phyloP scores from a whole-genome alignment of 2,888 invertebrate species.

The Drosophila melanosoma region DNA sequence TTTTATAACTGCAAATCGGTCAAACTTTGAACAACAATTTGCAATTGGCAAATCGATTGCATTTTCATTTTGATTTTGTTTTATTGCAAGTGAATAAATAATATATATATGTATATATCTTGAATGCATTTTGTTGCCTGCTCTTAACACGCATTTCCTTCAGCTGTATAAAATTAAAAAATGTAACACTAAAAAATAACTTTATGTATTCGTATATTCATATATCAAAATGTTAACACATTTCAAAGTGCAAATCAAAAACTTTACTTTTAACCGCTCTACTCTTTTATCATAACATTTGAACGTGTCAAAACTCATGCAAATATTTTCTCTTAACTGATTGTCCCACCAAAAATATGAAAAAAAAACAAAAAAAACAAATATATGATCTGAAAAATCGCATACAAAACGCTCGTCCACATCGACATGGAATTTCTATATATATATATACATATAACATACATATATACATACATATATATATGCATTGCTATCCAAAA shows the following conservation, averaged over 20 bases:
- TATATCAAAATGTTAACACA: slow-evolving; percentile 46
- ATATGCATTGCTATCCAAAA: slow-evolving; percentile 59
- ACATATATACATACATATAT: slow-evolving; percentile 52
- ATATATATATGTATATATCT: slow-evolving; percentile 17
- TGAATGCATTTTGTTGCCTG: slow-evolving; percentile 49
- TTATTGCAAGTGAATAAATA: slow-evolving; percentile 24
- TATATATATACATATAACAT: slow-evolving; percentile 46
- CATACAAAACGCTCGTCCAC: slow-evolving; percentile 79
- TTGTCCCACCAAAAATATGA: slow-evolving; percentile 63
- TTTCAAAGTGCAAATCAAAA: slow-evolving; percentile 55
- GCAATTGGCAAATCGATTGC: slow-evolving; percentile 53
- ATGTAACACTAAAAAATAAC: slow-evolving; percentile 8
- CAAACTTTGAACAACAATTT: slow-evolving; percentile 31
- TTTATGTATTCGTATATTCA: slow-evolving; percentile 35
- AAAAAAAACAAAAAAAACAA: slow-evolving; percentile 35
- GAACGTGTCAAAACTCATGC: slow-evolving; percentile 78
- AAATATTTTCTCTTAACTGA: slow-evolving; percentile 80
- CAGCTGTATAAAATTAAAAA: slow-evolving; percentile 26
- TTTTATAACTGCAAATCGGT: slow-evolving; percentile 21
- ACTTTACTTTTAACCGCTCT: slow-evolving; percentile 52
- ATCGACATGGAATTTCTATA: slow-evolving; percentile 78
- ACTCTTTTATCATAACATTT: slow-evolving; percentile 67
- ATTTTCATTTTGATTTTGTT: slow-evolving; percentile 49
- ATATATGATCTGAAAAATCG: slow-evolving; percentile 48
- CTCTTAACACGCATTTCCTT: slow-evolving; percentile 45